Base-by-base conservation (phyloP, 53 echinoderm and acorn worm species). In the Hippasteria phrygiana region DNA sequence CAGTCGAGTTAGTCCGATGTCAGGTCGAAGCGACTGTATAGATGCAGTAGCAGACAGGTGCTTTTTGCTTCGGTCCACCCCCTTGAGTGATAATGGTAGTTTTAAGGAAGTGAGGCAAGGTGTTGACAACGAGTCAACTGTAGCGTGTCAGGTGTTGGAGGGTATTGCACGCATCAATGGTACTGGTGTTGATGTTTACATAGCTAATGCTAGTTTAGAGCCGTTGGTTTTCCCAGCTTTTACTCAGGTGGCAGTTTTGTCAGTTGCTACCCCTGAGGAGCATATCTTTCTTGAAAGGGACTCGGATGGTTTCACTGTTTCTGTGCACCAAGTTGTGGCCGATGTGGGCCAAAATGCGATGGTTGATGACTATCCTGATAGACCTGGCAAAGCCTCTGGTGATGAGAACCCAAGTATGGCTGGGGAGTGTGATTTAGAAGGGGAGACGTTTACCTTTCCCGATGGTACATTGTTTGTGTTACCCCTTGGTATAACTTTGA, bases 401-500 rank as follows among this genome's bases (percentile, higher is more conserved):
- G 34, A 80, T 17, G 80, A 54, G 26, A 16, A 36, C 35, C 0
- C 18, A 1, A 59, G 27, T 55, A 2, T 6, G 11, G 37, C 59
- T 43, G 47, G 36, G 37, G 56, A 0, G 20, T 26, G 34, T 38
- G 56, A 63, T 91, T 91, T 51, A 80, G 54, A 38, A 64, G 73
- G 43, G 42, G 73, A 73, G 22, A 37, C 8, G 2, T 38, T 65
- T 83, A 62, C 65, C 5, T 64, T 83, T 65, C 63, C 62, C 14
- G 83, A 83, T 65, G 88, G 77, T 0, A 54, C 88, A 2, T 20
- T 14, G 0, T 48, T 50, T 13, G 32, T 38, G 32, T 24, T 88
- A 0, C 88, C 88, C 20, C 24, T 29, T 62, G 88, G 88, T 59
- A 43, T 88, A 6, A 55, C 55, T 31, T 24, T 88, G 74, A 55